Conservation (phyloP, 2,113 vertebrate genomes). For the Agapornis roseicollis region DNA sequence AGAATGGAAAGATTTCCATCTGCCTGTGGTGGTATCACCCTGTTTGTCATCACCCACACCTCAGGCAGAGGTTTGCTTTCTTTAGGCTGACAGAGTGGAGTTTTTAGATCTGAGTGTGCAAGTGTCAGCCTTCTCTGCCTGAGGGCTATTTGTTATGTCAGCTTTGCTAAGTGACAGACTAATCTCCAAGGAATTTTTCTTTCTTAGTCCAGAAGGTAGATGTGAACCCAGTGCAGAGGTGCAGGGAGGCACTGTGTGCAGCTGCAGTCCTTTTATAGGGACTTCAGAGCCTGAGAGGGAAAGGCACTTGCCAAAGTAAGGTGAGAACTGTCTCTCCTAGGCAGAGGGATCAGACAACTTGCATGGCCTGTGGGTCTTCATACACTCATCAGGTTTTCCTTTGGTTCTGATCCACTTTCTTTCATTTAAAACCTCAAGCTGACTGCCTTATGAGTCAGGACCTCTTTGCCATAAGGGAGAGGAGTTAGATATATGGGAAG, state of each 20-base stretch:
- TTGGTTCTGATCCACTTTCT: neutral
- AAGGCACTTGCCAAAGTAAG: neutral
- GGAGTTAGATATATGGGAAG: neutral
- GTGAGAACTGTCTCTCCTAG: neutral
- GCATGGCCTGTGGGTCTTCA: neutral
- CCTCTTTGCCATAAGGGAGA: neutral
- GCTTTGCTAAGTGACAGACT: neutral
- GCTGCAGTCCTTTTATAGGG: neutral
- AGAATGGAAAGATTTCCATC: neutral
- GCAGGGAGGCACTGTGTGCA: neutral
- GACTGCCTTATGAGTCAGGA: neutral
- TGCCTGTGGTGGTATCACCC: neutral
- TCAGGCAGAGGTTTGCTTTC: neutral
- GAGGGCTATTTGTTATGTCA: neutral
- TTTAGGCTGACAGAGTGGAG: neutral
- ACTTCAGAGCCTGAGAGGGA: neutral
- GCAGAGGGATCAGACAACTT: neutral
- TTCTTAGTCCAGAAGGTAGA: neutral
- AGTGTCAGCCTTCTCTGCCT: neutral
- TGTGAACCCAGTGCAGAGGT: neutral
- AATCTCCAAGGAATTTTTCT: neutral
- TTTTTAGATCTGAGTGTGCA: neutral
- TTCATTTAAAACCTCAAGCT: neutral
- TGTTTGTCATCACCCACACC: neutral
- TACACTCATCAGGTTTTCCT: neutral